Conservation (phyloP, 1,140 invertebrate genomes). For the Eupeodes corollae region DNA sequence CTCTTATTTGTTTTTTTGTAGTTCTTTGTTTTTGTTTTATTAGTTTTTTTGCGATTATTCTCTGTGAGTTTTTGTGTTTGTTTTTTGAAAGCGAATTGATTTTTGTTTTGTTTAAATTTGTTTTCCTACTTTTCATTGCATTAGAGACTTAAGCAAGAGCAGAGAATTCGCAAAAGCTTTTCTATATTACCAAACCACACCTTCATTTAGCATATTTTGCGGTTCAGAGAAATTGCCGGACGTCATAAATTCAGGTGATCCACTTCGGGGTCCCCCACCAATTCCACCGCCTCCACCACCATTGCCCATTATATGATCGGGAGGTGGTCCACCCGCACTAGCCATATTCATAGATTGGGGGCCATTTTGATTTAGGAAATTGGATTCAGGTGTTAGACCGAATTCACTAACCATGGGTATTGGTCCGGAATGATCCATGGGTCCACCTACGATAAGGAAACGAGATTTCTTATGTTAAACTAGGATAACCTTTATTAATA, state of each 20-base stretch:
- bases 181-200: conserved; percentile 55
- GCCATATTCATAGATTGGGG: conserved; percentile 46
- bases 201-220: conserved; percentile 59
- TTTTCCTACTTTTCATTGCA: no score
- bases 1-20: no score
- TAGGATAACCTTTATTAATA: no score
- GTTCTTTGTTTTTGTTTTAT: no score
- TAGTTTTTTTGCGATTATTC: no score
- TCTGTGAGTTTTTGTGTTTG: no score
- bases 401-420: conserved; percentile 54
- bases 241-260: conserved; percentile 43
- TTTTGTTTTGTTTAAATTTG: no score
- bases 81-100: no score
- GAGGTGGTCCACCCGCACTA: conserved; percentile 44
- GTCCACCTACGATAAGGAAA: conserved; percentile 41
- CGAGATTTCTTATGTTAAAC: no score
- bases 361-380: conserved; percentile 48
- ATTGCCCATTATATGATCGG: conserved; percentile 38
- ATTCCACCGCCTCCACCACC: no score
- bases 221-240: conserved; percentile 54
- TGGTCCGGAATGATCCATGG: conserved; percentile 55
- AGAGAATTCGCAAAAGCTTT: conserved; percentile 35
- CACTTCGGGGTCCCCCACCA: conserved; percentile 34
- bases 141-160: conserved; percentile 21
- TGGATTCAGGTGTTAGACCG: conserved; percentile 50